Evolutionary conservation across 2,888 invertebrate genomes (phyloP), one percentile per base, ranked within the genome.

Genomic region (Cistogaster globosa): DNA sequence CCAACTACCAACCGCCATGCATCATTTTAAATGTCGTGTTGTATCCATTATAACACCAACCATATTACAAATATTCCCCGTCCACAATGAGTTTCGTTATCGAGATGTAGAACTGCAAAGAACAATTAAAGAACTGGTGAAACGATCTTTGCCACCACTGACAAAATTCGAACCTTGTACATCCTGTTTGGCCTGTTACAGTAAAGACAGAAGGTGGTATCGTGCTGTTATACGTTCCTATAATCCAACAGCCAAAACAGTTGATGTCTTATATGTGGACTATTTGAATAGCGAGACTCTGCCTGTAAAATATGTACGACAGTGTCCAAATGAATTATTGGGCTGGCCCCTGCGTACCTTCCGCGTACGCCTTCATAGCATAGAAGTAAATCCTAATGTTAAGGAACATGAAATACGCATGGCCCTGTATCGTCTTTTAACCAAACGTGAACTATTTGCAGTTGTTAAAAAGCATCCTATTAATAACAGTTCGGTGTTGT

Each of bases 231-330:
- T 97, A 71, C 90, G 94, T 58, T 93, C 94, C 71, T 92, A 93
- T 68, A 93, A 94, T 86, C 90, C 92, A 48, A 88, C 88, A 0
- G 90, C 93, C 20, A 91, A 92, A 8, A 88, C 91, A 69, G 93
- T 96, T 0, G 94, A 94, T 88, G 95, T 97, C 0, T 93, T 93
- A 86, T 97, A 95, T 91, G 94, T 97, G 0, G 97, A 97, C 91
- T 97, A 94, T 89, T 96, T 97, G 1, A 96, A 96, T 88, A 91
- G 93, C 9, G 95, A 95, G 89, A 88, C 93, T 0, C 92, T 95
- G 22, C 86, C 93, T 0, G 87, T 92, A 22, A 88, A 91, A 11
- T 91, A 94, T 83, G 91, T 94, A 0, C 93, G 93, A 78, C 93
- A 93, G 88, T 94, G 94, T 78, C 92, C 91, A 51, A 90, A 92